These are phyloP conservation scores for Probosciger aterrimus DNA, from an alignment of 2,113 vertebrate species.

Conservation along the genomic window DNA sequence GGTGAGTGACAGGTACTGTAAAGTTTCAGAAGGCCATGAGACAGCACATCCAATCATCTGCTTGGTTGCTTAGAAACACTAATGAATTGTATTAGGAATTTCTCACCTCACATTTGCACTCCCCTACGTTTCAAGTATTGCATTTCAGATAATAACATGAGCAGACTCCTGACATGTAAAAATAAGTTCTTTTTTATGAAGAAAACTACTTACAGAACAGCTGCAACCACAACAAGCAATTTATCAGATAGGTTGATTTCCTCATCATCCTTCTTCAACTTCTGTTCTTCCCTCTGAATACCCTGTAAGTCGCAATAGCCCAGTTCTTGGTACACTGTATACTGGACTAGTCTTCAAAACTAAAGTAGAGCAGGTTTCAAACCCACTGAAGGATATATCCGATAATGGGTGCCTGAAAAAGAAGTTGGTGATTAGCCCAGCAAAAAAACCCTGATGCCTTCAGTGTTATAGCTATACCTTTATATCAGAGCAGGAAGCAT, in stretches of 20 bases:
- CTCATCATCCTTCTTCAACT: not conserved
- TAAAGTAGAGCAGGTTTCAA: not conserved
- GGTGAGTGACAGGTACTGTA: slow-evolving; percentile 30
- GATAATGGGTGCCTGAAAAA: not conserved
- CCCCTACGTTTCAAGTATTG: not conserved
- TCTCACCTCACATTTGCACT: slow-evolving; percentile 29
- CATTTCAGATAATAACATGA: not conserved
- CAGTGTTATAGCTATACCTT: not conserved
- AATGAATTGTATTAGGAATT: slow-evolving; percentile 19
- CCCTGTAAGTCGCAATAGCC: not conserved
- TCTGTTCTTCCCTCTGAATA: not conserved
- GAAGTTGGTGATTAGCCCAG: not conserved
- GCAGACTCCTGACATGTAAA: not conserved
- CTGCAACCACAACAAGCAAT: not conserved
- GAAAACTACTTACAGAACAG: not conserved
- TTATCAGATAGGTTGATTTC: not conserved
- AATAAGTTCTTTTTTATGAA: not conserved
- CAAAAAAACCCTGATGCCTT: not conserved
- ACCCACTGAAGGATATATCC: not conserved
- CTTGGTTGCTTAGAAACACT: slow-evolving; percentile 36
- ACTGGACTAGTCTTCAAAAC: not conserved
- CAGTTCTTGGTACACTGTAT: not conserved
- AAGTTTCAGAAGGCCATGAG: slow-evolving; percentile 45
- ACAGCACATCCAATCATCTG: not conserved
- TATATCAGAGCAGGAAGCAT: not conserved